Base-by-base conservation (phyloP, 2,888 invertebrate genomes). In the Dryomyza anilis region DNA sequence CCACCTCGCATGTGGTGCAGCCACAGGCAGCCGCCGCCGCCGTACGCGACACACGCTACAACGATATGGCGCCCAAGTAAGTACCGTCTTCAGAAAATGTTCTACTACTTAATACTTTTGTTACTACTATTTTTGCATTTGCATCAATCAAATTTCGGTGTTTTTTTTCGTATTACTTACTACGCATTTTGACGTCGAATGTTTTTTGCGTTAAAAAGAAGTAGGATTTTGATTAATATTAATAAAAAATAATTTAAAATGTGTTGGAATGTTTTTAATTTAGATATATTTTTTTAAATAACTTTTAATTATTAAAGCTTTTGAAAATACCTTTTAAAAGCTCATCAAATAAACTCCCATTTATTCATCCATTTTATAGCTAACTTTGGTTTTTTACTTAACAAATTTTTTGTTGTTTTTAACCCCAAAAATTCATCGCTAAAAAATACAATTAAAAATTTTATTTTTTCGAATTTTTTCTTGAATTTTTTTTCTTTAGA, bases 11-110 rank as follows among this genome's bases (percentile, higher is more conserved):
- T 74, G 77, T 82, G 70, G 85, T 86, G 16, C 84, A 84, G 65
- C 84, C 84, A 67, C 73, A 72, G 52, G 87, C 89, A 80, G 87
- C 90, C 64, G 88, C 90, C 62, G 87, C 90, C 64, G 88, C 90
- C 62, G 86, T 85, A 69, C 82, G 83, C 72, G 89, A 91, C 81
- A 88, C 91, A 78, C 88, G 93, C 85, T 93, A 92, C 85, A 89
- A 90, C 82, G 93, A 93, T 84, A 90, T 92, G 88, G 93, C 93
- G 80, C 92, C 92, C 82, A 93, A 93, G 93, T 93, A 87, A 90
- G 91, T 89, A 66, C 23, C n/a, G 33, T 16, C 5, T 58, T 33
- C n/a, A n/a, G n/a, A n/a, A n/a, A n/a, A n/a, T n/a, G n/a, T n/a
- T n/a, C n/a, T n/a, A n/a, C n/a, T n/a, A n/a, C n/a, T n/a, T n/a